Evolutionary conservation across 2,888 invertebrate genomes (phyloP), one percentile per base, ranked within the genome.

Genomic region (Harmothoe impar): DNA sequence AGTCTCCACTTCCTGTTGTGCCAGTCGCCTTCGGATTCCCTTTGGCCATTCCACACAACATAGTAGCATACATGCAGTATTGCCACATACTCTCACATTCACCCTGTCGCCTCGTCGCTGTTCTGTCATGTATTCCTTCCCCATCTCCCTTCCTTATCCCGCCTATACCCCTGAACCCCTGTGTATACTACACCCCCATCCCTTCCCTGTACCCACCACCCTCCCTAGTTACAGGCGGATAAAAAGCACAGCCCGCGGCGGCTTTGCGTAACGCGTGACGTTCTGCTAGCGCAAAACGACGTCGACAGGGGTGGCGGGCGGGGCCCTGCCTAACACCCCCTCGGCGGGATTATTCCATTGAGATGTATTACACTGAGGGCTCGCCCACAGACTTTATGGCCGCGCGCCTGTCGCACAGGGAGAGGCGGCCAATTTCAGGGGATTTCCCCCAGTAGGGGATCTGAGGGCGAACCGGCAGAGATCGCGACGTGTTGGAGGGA

Each of bases 341-440:
- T 15, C 31, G 72, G 72, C 31, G 72, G 72, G 72, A 72, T 72
- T 72, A 72, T 29, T 72, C 72, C 31, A 72, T 72, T 72, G 72
- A 72, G 72, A 72, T 72, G 72, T 72, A 72, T 72, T 72, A 72
- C 72, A 72, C 31, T 7, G 29, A 72, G 72, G 72, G 72, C 5
- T 25, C 72, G 72, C 72, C 72, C 17, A 25, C n/a, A 72, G 72
- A 72, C 5, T 72, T 72, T 72, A 72, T 25, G 31, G 29, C 12
- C 31, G 72, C 72, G 1, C 29, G 15, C n/a, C 72, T 72, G 72
- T 29, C 72, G 29, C 20, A 25, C 20, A 72, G 72, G 29, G 72
- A 29, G 72, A 72, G 72, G 72, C 72, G 72, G 72, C 72, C 72
- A 72, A 72, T 72, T 72, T 72, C 72, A 72, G 25, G 72, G 72